phyloP scores from a whole-genome alignment of 2,888 invertebrate species.

The Mylabris sibirica region DNA sequence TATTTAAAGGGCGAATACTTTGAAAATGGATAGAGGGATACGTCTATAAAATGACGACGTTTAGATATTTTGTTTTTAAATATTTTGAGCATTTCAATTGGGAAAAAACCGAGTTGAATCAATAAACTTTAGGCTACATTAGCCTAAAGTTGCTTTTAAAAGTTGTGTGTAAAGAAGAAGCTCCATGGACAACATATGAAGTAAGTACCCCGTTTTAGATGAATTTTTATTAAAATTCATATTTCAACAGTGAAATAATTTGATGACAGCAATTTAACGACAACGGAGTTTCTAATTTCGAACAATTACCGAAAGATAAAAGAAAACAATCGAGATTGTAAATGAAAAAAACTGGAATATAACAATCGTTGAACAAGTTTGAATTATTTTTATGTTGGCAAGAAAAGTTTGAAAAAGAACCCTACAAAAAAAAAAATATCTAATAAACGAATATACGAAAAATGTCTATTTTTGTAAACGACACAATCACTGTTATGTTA shows the following conservation, averaged over 20 bases:
- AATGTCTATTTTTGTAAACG: not conserved
- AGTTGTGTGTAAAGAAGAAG: no score
- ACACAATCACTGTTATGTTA: not conserved
- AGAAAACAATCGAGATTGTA: not conserved
- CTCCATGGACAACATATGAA: no score
- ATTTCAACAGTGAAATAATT: not conserved
- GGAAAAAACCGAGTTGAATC: no score
- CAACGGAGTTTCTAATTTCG: not conserved
- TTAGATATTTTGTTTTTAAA: not conserved
- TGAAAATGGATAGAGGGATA: not conserved
- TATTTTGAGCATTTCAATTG: no score
- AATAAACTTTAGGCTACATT: no score
- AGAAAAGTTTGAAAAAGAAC: not conserved
- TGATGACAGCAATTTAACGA: not conserved
- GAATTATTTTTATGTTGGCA: not conserved
- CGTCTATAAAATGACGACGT: not conserved
- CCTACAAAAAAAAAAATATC: not conserved
- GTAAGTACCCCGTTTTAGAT: not conserved
- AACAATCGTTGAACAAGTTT: not conserved
- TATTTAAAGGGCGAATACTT: constrained; percentile 1
- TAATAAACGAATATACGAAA: not conserved
- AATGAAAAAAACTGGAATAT: no score
- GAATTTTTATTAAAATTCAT: not conserved
- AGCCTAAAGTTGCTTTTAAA: no score
- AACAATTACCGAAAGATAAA: not conserved